Conservation (phyloP, 2,113 vertebrate genomes). For the Petrocephalus microphthalmus region DNA sequence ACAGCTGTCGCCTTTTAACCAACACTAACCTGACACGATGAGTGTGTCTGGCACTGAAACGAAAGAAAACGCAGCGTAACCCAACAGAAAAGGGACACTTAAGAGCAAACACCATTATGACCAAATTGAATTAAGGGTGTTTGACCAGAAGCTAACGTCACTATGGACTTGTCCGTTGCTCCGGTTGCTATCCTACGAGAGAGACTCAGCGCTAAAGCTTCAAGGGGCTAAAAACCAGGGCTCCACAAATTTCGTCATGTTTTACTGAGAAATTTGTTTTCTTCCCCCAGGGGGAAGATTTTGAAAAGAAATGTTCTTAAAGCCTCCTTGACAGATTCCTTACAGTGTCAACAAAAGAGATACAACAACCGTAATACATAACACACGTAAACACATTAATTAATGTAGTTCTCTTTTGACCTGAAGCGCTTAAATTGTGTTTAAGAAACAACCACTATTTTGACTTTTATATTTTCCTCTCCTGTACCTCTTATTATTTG, state of each 20-base stretch:
- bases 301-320: background rate
- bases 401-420: background rate
- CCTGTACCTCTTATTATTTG: background rate
- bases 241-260: background rate
- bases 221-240: background rate
- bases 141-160: constrained; percentile 6
- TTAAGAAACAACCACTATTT: background rate
- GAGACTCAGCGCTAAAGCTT: background rate
- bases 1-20: background rate
- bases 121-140: constrained; percentile 9
- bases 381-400: background rate
- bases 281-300: background rate
- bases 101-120: constrained; percentile 8
- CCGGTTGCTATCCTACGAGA: background rate
- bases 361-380: background rate
- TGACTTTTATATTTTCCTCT: background rate
- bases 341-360: background rate
- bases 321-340: background rate
- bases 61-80: background rate
- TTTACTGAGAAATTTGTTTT: background rate
- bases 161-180: background rate
- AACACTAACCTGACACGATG: background rate
- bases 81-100: constrained; percentile 1
- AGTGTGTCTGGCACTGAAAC: background rate
- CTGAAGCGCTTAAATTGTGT: background rate